Evolutionary conservation across 2,113 vertebrate genomes (phyloP).

Genomic region (Smithornis capensis): DNA sequence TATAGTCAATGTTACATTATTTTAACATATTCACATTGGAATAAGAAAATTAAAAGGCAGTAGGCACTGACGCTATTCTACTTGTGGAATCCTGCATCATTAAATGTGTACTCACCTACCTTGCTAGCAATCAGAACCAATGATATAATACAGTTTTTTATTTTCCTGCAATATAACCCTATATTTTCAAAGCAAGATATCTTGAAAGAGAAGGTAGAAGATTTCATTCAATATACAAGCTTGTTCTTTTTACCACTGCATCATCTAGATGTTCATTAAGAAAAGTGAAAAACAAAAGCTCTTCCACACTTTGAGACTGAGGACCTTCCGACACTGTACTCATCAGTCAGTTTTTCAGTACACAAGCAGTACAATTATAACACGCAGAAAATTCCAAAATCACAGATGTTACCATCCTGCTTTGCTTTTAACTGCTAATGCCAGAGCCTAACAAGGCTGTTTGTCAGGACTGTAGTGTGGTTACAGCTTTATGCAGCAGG

Average conservation of each 20-base stretch:
- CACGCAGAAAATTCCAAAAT: background rate
- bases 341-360: background rate
- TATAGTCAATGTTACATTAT: background rate
- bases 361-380: background rate
- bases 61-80: rapidly evolving
- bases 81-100: background rate
- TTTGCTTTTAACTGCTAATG: background rate
- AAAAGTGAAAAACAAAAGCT: background rate
- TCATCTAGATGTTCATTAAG: background rate
- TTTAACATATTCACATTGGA: background rate
- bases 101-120: background rate
- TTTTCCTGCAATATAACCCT: background rate
- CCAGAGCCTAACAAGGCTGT: background rate
- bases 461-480: background rate
- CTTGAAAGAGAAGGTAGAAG: background rate
- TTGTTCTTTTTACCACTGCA: background rate
- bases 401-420: background rate
- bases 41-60: background rate
- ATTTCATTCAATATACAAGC: background rate
- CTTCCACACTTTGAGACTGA: background rate
- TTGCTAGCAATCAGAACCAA: background rate
- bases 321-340: rapidly evolving
- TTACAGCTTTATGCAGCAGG: background rate
- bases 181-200: background rate
- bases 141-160: background rate